Base-by-base conservation (phyloP, 2,888 invertebrate genomes). In the Oscheius sp. region DNA sequence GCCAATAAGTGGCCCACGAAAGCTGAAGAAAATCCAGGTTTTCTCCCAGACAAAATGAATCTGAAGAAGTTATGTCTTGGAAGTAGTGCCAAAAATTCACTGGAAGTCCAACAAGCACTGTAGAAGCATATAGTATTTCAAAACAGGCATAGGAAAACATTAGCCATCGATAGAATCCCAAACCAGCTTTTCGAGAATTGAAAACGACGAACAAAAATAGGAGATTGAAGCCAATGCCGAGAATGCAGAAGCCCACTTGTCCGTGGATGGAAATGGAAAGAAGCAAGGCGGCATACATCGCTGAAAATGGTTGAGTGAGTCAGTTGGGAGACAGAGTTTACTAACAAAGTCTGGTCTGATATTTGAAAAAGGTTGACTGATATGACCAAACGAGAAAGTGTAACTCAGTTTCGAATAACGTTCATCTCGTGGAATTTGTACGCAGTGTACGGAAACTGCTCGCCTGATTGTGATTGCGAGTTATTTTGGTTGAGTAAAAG, bases 21-120 rank as follows among this genome's bases (percentile, higher is more conserved):
- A 68, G n/a, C 68, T 68, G 55, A 68, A 68, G 55, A 68, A 68
- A 9, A 68, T 68, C 68, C 68, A 68, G 3, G 68, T 68, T n/a
- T 55, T 33, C 42, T 68, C 68, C 55, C 37, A 68, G 35, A 68
- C 68, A 53, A 68, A 35, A 42, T 68, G 68, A 1, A 68, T 53
- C 68, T 68, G 53, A 68, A 29, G 29, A 5, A 4, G 47, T 48
- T 29, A 21, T 63, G 29, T 53, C 29, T 29, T 29, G 7, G 53
- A 50, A 9, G 13, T 50, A n/a, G 29, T 33, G 32, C 3, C n/a
- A 37, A 10, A 42, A 32, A 68, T 55, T 55, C 53, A 68, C 68
- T 7, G 68, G 68, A 29, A 68, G 33, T 35, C 68, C 68, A 37
- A 55, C 29, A 3, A 68, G 55, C 9, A 68, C 68, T 2, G 68